Percentiles rank a stretch among this genome's conserved stretches.
Conservation (phyloP, 2,888 invertebrate genomes). For the Drosophila mayaguana region DNA sequence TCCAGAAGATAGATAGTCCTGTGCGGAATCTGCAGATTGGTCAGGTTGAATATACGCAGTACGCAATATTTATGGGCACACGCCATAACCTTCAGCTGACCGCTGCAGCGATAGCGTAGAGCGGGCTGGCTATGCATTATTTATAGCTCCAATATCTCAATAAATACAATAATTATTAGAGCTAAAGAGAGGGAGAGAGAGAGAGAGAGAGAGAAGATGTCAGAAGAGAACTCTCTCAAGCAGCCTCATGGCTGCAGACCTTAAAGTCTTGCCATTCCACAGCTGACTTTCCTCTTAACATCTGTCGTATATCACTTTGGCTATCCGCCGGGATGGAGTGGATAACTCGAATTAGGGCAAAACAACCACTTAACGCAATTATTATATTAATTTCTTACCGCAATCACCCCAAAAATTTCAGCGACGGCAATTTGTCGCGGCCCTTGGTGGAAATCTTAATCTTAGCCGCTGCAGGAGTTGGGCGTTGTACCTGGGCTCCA, state of each 20-base stretch:
- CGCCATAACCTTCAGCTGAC: constrained; percentile 64
- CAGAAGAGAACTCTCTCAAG: neutral
- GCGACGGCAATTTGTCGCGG: constrained; percentile 24
- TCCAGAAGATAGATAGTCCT: constrained; percentile 65
- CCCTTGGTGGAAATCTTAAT: constrained; percentile 49
- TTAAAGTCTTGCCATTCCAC: neutral
- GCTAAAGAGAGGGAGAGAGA: neutral
- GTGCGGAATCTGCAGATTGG: constrained; percentile 62
- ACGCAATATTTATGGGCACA: constrained; percentile 62
- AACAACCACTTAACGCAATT: constrained; percentile 69
- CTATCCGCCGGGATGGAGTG: neutral
- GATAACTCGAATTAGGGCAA: constrained; percentile 26
- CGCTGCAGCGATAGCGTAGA: constrained; percentile 27
- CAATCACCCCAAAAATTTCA: constrained; percentile 33
- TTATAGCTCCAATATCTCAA: neutral
- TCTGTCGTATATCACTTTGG: constrained; percentile 31
- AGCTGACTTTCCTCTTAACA: constrained; percentile 6
- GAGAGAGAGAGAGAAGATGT: neutral
- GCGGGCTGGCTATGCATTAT: neutral
- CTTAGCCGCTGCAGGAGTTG: constrained; percentile 56
- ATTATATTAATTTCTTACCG: constrained; percentile 70
- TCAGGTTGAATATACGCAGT: constrained; percentile 66
- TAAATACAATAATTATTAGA: neutral
- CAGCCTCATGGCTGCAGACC: neutral
- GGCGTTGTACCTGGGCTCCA: constrained; percentile 44